A percentile compares a stretch with the other conserved stretches of the same genome.
These are phyloP conservation scores for Eretmocerus hayati DNA, from an alignment of 2,888 invertebrate genomes.

Conservation along the genomic window DNA sequence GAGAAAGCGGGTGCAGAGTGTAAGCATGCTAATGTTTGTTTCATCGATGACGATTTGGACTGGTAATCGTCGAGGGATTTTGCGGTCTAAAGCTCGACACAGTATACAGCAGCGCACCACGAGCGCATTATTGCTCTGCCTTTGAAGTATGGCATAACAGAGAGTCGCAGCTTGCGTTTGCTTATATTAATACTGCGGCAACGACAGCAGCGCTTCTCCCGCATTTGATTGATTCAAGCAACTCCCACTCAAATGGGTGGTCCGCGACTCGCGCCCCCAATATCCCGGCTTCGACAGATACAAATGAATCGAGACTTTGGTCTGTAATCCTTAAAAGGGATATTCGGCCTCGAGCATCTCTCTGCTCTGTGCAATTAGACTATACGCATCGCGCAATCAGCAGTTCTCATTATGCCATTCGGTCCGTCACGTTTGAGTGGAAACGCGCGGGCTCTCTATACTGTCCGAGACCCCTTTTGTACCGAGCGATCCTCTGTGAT, in stretches of 20 bases:
- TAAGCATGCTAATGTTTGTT: constrained; percentile 15
- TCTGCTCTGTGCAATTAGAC: constrained; percentile 37
- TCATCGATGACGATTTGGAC: constrained; percentile 13
- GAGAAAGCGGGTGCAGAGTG: too few species aligned
- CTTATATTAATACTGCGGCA: constrained; percentile 14
- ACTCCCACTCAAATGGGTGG: constrained; percentile 20
- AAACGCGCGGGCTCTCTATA: not conserved
- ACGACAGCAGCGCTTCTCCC: constrained; percentile 5
- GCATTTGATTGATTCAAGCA: constrained; percentile 44
- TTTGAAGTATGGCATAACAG: constrained; percentile 17
- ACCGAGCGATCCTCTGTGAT: too few species aligned
- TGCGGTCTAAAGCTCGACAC: not conserved
- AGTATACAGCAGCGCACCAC: not conserved
- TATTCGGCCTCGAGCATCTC: constrained; percentile 40
- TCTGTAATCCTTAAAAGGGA: constrained; percentile 45
- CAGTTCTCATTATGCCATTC: constrained; percentile 14
- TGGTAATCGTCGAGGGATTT: not conserved
- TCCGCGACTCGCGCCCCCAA: constrained; percentile 10
- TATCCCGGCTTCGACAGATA: constrained; percentile 45
- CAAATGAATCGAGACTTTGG: constrained; percentile 45
- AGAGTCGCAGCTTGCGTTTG: constrained; percentile 13
- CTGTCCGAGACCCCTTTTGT: constrained; percentile 22
- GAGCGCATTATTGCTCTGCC: constrained; percentile 13
- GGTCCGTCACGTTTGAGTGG: not conserved
- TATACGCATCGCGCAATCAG: constrained; percentile 44